phyloP scores from a whole-genome alignment of 2,888 invertebrate species.

The Uloborus plumipes region DNA sequence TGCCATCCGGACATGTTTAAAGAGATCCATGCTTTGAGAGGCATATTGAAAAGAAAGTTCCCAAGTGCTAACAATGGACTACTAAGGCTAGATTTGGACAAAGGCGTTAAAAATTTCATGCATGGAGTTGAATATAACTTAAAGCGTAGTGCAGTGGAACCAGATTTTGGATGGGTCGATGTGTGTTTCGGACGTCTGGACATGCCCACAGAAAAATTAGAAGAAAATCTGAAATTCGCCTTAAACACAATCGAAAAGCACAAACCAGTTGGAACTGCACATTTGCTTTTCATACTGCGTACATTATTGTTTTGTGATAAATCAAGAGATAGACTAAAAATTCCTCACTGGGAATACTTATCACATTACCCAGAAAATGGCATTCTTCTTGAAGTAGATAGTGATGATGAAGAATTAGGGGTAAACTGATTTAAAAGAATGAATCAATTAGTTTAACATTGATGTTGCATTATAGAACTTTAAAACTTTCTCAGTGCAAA shows the following conservation, averaged over 20 bases:
- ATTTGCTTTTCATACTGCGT: conserved; percentile 27
- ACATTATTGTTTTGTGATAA: conserved; percentile 36
- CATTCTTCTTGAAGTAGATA: conserved; percentile 11
- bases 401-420: conserved; percentile 7
- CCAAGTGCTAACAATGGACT: conserved; percentile 78
- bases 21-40: conserved; percentile 82
- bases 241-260: conserved; percentile 78
- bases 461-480: not conserved
- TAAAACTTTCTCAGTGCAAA: not conserved
- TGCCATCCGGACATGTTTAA: conserved; percentile 85
- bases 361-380: conserved; percentile 52
- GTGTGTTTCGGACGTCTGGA: conserved; percentile 72
- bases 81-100: conserved; percentile 77
- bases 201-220: conserved; percentile 80
- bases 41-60: conserved; percentile 83
- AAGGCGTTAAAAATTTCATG: conserved; percentile 78
- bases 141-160: conserved; percentile 77
- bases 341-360: conserved; percentile 51
- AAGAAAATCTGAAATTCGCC: conserved; percentile 80
- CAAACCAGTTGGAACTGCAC: conserved; percentile 73
- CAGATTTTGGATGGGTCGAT: conserved; percentile 76
- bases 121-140: conserved; percentile 81
- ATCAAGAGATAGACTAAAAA: conserved; percentile 35
- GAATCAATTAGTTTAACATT: not conserved
- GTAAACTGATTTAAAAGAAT: not conserved